Evolutionary conservation across 1,140 invertebrate genomes (phyloP).

Genomic region (Drosophila sproati): DNA sequence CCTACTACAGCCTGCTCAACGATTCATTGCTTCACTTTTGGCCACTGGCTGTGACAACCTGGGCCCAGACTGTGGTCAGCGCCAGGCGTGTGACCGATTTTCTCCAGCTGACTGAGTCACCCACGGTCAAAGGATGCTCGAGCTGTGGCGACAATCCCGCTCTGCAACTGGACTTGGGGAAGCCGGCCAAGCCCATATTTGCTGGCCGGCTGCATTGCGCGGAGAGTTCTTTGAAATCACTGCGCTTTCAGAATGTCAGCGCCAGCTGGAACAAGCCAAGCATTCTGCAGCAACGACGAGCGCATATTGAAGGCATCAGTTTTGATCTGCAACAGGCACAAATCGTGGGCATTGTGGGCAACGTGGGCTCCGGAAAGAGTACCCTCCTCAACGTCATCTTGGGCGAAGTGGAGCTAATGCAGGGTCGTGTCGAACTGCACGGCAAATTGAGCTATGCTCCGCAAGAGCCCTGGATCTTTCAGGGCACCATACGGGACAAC

Average conservation of each 20-base stretch:
- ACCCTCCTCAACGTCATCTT: conserved; percentile 89
- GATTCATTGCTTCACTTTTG: conserved; percentile 88
- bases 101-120: conserved; percentile 56
- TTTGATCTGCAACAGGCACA: conserved; percentile 86
- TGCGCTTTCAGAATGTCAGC: conserved; percentile 74
- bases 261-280: conserved; percentile 84
- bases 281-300: conserved; percentile 62
- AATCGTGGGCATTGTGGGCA: conserved; percentile 89
- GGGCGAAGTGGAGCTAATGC: conserved; percentile 88
- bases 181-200: not conserved
- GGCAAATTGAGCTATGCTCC: conserved; percentile 92
- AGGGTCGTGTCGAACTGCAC: conserved; percentile 87
- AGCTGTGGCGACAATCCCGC: conserved; percentile 66
- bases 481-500: conserved; percentile 89
- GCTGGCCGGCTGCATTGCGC: conserved; percentile 62
- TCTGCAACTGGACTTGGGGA: conserved; percentile 31
- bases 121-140: conserved; percentile 14
- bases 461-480: conserved; percentile 90
- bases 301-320: conserved; percentile 86
- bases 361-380: conserved; percentile 94
- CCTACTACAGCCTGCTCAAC: conserved; percentile 86
- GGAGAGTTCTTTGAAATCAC: conserved; percentile 69
- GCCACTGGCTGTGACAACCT: conserved; percentile 88
- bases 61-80: conserved; percentile 87
- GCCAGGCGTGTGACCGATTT: conserved; percentile 89